Evolutionary conservation across 2,113 vertebrate species (phyloP).

Genomic region (Castor canadensis): DNA sequence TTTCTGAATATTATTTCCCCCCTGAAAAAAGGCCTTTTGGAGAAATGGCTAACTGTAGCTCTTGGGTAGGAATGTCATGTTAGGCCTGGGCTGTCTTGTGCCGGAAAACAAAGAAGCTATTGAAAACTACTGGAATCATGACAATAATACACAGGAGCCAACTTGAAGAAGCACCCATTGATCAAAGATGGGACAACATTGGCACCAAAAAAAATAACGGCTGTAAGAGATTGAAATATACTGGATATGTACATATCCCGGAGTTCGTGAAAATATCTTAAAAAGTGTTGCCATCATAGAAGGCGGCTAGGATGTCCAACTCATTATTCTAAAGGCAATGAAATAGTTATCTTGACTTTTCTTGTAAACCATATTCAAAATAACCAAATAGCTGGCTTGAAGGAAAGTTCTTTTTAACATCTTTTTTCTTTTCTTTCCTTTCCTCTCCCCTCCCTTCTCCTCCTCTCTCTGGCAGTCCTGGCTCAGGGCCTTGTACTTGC

Average conservation of each 20-base stretch:
- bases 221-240: not conserved
- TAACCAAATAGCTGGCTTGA: not conserved
- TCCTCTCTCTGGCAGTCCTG: too few relatives aligned
- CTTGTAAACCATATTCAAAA: not conserved
- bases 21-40: not conserved
- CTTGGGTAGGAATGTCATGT: not conserved
- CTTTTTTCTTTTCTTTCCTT: too few relatives aligned
- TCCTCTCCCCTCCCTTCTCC: too few relatives aligned
- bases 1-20: not conserved
- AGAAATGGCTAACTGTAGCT: not conserved
- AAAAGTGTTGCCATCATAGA: not conserved
- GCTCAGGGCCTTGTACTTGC: not conserved
- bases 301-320: not conserved
- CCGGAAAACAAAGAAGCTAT: not conserved
- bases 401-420: not conserved
- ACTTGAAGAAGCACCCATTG: too few relatives aligned
- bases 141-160: not conserved
- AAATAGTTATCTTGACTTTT: not conserved
- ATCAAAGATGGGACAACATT: not conserved
- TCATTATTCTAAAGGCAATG: not conserved
- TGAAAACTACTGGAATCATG: not conserved
- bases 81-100: not conserved
- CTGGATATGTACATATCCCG: not conserved
- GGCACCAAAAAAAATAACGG: not conserved
- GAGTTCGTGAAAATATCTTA: not conserved